Conservation (phyloP, 2,888 invertebrate species). For the Xanthorhoe spadicearia region DNA sequence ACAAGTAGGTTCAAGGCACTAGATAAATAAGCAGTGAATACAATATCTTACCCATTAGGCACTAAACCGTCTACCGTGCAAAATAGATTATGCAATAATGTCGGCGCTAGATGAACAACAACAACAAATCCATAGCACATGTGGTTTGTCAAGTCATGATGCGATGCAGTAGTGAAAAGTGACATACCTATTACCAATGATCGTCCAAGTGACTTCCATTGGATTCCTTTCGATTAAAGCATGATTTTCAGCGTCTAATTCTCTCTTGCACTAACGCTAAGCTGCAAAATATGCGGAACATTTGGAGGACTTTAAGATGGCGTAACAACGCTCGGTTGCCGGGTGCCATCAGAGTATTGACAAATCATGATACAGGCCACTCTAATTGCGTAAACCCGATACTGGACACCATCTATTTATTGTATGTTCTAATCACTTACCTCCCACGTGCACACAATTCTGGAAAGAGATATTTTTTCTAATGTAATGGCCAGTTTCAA, state of each 20-base stretch:
- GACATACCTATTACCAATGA: conserved; percentile 77
- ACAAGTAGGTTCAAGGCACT: conserved; percentile 44
- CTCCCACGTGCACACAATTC: conserved; percentile 83
- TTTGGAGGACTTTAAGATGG: conserved; percentile 83
- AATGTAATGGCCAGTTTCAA: conserved; percentile 85
- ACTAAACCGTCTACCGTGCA: conserved; percentile 63
- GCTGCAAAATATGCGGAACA: conserved; percentile 80
- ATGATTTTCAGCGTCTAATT: conserved; percentile 71
- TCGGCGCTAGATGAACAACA: conserved; percentile 70
- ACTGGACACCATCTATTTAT: conserved; percentile 70
- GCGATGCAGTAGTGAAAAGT: conserved; percentile 75
- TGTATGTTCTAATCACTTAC: conserved; percentile 79
- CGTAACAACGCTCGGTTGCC: conserved; percentile 84
- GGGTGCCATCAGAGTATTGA: conserved; percentile 81
- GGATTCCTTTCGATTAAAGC: conserved; percentile 65
- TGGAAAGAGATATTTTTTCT: conserved; percentile 85
- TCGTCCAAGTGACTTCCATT: conserved; percentile 67
- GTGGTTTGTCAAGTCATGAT: conserved; percentile 78
- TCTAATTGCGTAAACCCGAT: conserved; percentile 66
- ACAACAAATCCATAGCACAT: conserved; percentile 80
- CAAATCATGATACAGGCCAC: conserved; percentile 77
- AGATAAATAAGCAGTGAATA: conserved; percentile 51
- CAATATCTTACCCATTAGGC: conserved; percentile 48
- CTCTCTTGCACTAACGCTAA: conserved; percentile 67
- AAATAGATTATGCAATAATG: conserved; percentile 66